Percentiles rank a stretch among this genome's conserved stretches.
Conservation (phyloP, 2,888 invertebrate genomes). For the Chirona hameri region DNA sequence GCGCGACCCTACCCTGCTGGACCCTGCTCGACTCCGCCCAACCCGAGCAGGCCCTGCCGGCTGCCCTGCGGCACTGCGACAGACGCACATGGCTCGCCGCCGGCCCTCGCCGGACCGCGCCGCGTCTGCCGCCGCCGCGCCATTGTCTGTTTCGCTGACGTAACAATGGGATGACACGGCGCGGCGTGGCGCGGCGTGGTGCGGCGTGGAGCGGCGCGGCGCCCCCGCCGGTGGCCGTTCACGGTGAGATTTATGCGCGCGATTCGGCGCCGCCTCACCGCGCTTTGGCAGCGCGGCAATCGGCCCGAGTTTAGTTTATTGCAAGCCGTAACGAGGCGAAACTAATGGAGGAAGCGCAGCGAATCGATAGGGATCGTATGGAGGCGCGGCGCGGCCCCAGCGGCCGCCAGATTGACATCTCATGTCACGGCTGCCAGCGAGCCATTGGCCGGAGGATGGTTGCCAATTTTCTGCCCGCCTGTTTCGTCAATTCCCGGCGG, state of each 20-base stretch:
- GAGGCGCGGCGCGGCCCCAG: neutral
- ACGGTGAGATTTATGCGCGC: neutral
- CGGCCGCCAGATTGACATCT: neutral
- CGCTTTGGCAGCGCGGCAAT: neutral
- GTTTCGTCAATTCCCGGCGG: neutral
- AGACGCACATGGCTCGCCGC: neutral
- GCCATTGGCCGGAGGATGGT: neutral
- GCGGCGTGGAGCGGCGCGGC: neutral
- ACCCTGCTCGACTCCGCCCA: neutral
- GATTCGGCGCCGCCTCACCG: neutral
- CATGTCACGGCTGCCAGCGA: neutral
- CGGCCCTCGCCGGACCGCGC: neutral
- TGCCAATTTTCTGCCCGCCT: neutral
- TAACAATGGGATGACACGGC: slow-evolving; percentile 24
- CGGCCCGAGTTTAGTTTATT: slow-evolving; percentile 1
- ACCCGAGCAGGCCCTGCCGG: neutral
- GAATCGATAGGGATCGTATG: slow-evolving; percentile 2
- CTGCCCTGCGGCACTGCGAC: neutral
- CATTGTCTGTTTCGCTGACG: neutral
- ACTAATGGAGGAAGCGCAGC: slow-evolving; percentile 1
- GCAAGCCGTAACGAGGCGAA: slow-evolving; percentile 26
- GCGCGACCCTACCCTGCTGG: neutral
- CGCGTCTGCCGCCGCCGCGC: neutral
- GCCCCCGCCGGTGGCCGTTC: neutral
- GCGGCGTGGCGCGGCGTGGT: neutral